A percentile compares a stretch with the other conserved stretches of the same genome.
Evolutionary conservation across 2,797 vertebrate species (phyloP).

Genomic region (Babyrousa celebensis): DNA sequence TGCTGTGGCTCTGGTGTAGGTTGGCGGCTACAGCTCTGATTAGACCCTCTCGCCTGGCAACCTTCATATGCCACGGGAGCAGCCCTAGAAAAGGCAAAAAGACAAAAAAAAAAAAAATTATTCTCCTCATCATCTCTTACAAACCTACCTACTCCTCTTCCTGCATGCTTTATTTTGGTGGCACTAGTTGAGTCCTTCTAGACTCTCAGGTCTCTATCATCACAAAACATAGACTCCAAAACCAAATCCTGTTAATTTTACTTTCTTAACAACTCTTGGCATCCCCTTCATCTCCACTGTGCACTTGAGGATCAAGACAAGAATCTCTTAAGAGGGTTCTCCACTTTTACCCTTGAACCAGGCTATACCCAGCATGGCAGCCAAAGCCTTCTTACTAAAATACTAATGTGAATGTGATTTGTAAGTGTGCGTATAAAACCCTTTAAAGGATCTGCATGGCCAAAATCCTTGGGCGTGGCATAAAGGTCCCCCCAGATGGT

Average conservation of each 20-base stretch:
- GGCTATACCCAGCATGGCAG: background rate
- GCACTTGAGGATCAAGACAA: background rate
- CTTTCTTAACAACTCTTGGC: background rate
- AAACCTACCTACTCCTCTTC: background rate
- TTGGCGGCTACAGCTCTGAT: too few relatives aligned
- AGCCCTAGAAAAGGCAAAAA: too few relatives aligned
- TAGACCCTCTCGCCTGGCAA: too few relatives aligned
- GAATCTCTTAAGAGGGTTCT: background rate
- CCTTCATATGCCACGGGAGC: too few relatives aligned
- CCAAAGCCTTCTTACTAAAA: background rate
- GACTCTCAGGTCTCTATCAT: conserved; percentile 21
- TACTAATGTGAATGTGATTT: background rate
- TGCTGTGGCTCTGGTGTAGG: too few relatives aligned
- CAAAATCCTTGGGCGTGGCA: background rate
- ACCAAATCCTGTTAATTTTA: conserved; percentile 12
- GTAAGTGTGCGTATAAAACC: background rate
- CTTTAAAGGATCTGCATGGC: background rate
- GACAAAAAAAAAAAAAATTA: background rate
- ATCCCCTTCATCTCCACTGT: background rate
- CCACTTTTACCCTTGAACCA: background rate
- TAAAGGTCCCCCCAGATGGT: background rate
- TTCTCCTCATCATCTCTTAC: background rate
- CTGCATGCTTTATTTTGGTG: conserved; percentile 28
- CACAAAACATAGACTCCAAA: background rate
- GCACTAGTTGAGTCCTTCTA: conserved; percentile 1